Evolutionary conservation across 2,113 vertebrate species (phyloP).

Genomic region (Willisornis vidua): DNA sequence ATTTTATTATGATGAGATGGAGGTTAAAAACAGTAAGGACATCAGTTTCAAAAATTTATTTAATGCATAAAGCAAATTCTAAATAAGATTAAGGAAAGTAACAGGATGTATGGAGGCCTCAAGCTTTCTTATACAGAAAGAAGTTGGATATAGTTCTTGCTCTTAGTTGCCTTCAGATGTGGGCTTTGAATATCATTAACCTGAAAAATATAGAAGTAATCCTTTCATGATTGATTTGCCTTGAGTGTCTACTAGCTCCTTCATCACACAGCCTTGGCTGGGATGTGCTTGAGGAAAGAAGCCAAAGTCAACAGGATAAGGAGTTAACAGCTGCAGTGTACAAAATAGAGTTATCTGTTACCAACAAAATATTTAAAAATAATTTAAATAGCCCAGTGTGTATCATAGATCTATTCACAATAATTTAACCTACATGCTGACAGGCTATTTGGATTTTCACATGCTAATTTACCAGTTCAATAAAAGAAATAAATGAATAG

Average conservation of each 20-base stretch:
- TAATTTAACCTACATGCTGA: conserved; percentile 38
- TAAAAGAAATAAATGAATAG: not conserved
- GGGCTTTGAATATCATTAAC: not conserved
- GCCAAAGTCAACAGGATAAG: conserved; percentile 62
- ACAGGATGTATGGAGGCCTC: not conserved
- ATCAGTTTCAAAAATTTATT: not conserved
- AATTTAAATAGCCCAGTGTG: conserved; percentile 35
- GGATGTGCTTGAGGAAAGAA: not conserved
- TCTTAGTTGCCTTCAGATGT: not conserved
- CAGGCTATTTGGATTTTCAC: conserved; percentile 53
- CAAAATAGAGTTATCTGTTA: conserved; percentile 19
- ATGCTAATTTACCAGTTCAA: conserved; percentile 54
- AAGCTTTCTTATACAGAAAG: not conserved
- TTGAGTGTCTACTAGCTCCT: not conserved
- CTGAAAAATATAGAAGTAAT: not conserved
- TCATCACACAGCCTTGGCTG: not conserved
- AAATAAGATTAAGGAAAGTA: not conserved
- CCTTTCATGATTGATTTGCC: not conserved
- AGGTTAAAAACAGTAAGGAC: not conserved
- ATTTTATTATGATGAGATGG: not conserved
- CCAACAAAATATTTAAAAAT: conserved; percentile 38
- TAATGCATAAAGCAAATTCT: not conserved
- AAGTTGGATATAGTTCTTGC: not conserved
- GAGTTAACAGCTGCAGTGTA: conserved; percentile 38
- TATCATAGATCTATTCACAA: not conserved